Evolutionary conservation across 2,888 invertebrate genomes (phyloP).

Genomic region (Catocala fraxini): DNA sequence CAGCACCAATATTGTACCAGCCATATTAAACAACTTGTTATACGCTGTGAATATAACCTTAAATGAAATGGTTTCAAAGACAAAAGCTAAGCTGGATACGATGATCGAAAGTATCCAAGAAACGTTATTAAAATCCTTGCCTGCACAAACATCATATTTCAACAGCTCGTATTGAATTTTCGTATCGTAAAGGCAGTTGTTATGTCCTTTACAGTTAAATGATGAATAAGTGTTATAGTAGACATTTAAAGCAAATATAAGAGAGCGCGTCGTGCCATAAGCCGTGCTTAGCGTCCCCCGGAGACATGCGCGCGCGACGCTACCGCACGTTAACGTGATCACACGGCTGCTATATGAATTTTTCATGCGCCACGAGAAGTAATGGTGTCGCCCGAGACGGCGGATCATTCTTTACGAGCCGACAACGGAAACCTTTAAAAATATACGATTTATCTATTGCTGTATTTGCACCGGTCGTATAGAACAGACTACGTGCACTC

Average conservation of each 20-base stretch:
- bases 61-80: too few relatives aligned
- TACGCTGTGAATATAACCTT: too few relatives aligned
- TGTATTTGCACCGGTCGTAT: conserved; percentile 14
- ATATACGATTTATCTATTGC: conserved; percentile 71
- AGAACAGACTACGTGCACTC: conserved; percentile 29
- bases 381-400: conserved; percentile 81
- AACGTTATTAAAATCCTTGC: too few relatives aligned
- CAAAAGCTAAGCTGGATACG: too few relatives aligned
- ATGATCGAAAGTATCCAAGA: too few relatives aligned
- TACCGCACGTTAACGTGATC: conserved; percentile 75
- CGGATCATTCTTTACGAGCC: conserved; percentile 86
- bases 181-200: conserved; percentile 28
- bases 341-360: conserved; percentile 80
- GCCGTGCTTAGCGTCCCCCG: conserved; percentile 67
- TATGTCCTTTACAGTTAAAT: conserved; percentile 49
- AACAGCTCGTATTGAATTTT: conserved; percentile 31
- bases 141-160: background rate
- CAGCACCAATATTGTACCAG: too few relatives aligned
- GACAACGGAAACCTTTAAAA: conserved; percentile 80
- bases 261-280: conserved; percentile 55
- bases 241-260: conserved; percentile 53
- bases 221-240: conserved; percentile 56
- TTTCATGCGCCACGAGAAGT: conserved; percentile 83
- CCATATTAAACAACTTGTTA: too few relatives aligned
- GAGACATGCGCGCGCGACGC: conserved; percentile 71